A percentile compares a stretch with the other conserved stretches of the same genome.
Conservation (phyloP, 2,113 vertebrate genomes). For the Gnathonemus longibarbis region DNA sequence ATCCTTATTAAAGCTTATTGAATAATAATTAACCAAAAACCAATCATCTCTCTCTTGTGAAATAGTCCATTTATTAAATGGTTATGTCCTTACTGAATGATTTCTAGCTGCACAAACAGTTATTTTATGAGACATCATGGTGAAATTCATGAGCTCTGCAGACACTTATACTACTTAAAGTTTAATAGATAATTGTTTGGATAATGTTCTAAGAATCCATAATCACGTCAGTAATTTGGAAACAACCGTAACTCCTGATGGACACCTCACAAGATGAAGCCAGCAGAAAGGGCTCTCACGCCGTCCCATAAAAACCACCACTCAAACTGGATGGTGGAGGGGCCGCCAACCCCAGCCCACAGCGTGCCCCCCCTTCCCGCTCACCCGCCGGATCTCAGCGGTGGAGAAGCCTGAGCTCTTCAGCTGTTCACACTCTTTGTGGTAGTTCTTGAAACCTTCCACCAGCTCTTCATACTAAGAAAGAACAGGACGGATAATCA, state of each 20-base stretch:
- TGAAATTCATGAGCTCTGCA: neutral
- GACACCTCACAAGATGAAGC: neutral
- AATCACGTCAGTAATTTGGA: neutral
- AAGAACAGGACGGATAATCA: slow-evolving; percentile 34
- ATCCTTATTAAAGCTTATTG: neutral
- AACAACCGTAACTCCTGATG: neutral
- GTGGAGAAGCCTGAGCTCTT: slow-evolving; percentile 88
- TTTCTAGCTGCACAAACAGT: neutral
- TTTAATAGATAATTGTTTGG: neutral
- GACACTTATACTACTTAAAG: neutral
- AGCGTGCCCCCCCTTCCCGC: neutral
- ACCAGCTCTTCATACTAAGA: slow-evolving; percentile 91
- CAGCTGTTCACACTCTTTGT: slow-evolving; percentile 91
- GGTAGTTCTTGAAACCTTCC: slow-evolving; percentile 85
- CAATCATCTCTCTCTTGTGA: neutral
- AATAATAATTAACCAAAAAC: neutral
- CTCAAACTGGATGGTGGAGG: neutral
- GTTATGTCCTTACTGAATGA: neutral
- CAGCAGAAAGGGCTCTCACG: neutral
- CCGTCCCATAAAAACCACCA: neutral
- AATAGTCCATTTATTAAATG: neutral
- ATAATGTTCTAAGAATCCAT: neutral
- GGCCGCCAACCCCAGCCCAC: no score
- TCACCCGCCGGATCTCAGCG: slow-evolving; percentile 92
- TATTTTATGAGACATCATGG: neutral